Evolutionary conservation across 2,888 invertebrate genomes (phyloP).

Genomic region (Tribolium freemani): DNA sequence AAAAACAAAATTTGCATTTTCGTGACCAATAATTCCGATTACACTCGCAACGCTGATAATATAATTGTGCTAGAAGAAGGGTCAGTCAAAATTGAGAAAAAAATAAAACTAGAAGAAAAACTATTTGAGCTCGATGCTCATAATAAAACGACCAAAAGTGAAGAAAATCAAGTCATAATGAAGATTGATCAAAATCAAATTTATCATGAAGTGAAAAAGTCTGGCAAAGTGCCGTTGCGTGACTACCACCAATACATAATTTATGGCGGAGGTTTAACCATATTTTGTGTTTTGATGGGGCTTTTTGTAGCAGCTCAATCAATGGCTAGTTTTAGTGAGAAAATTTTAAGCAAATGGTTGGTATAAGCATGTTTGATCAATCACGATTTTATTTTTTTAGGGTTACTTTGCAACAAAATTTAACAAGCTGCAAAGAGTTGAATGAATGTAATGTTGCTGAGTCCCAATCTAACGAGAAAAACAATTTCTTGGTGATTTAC

Average conservation of each 20-base stretch:
- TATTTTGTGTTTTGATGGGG: neutral
- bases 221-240: conserved; percentile 13
- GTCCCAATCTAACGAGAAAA: neutral
- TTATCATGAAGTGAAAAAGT: conserved; percentile 27
- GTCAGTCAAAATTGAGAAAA: neutral
- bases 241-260: conserved; percentile 17
- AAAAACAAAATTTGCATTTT: conserved; percentile 58
- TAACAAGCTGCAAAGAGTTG: neutral
- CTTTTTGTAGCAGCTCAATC: conserved; percentile 13
- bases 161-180: neutral
- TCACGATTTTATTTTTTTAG: neutral
- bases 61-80: conserved; percentile 67
- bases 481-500: conserved; percentile 10
- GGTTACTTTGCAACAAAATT: conserved; percentile 32
- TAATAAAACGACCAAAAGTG: neutral
- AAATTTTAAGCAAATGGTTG: conserved; percentile 35
- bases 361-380: neutral
- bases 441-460: neutral
- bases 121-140: neutral
- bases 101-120: neutral
- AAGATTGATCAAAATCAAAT: neutral
- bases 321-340: conserved; percentile 25
- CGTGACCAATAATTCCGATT: conserved; percentile 58
- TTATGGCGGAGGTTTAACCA: conserved; percentile 21
- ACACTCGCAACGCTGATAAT: conserved; percentile 54